A percentile compares a stretch with the other conserved stretches of the same genome.
Evolutionary conservation across 2,888 invertebrate genomes (phyloP).

Genomic region (Frankliniella intonsa): DNA sequence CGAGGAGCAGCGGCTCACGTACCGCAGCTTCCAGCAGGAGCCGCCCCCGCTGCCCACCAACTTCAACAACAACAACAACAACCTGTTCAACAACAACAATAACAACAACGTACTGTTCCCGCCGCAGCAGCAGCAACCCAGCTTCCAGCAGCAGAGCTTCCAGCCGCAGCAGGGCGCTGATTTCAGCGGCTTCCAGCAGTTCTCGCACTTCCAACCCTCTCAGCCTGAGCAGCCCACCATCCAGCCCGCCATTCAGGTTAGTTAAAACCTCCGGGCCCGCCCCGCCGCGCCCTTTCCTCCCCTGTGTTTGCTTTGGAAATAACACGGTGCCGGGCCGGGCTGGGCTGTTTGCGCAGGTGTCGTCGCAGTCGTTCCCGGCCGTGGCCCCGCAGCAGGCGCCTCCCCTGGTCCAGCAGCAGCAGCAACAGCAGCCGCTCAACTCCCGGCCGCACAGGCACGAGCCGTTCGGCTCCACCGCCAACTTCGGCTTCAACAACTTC

Average conservation of each 20-base stretch:
- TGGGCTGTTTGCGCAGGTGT: background rate
- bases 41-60: background rate
- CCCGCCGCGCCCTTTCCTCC: background rate
- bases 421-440: background rate
- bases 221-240: constrained; percentile 21
- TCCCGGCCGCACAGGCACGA: constrained; percentile 44
- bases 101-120: background rate
- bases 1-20: constrained; percentile 14
- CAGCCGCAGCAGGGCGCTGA: background rate
- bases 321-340: background rate
- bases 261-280: too few species aligned
- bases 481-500: constrained; percentile 56
- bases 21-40: constrained; percentile 19
- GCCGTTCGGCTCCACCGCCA: constrained; percentile 49
- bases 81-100: background rate
- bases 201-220: background rate
- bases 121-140: background rate
- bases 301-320: too few species aligned
- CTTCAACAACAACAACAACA: background rate
- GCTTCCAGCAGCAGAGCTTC: background rate
- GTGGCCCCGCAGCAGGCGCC: background rate
- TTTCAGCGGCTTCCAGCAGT: background rate
- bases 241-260: constrained; percentile 15
- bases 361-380: background rate
- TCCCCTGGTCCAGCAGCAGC: background rate